Conservation (phyloP, 2,888 invertebrate species). For the Ethmia dodecea region DNA sequence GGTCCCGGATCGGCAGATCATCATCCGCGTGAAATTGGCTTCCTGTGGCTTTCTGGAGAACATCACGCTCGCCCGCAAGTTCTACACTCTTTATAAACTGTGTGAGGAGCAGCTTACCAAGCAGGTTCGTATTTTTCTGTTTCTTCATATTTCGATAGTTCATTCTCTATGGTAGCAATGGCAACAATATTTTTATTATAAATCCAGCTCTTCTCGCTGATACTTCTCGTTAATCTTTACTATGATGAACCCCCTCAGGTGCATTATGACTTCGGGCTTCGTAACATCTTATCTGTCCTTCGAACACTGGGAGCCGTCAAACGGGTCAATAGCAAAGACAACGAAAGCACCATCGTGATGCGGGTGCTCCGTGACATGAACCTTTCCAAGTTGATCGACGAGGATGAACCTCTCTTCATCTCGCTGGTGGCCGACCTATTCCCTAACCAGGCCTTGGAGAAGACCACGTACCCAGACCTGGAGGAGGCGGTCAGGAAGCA, state of each 20-base stretch:
- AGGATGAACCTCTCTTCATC: conserved; percentile 98
- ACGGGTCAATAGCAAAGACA: conserved; percentile 92
- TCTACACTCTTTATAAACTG: conserved; percentile 96
- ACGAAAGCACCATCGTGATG: conserved; percentile 98
- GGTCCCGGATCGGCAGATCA: conserved; percentile 98
- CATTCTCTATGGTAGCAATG: too few species aligned
- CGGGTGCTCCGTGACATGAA: conserved; percentile 97
- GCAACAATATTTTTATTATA: too few species aligned
- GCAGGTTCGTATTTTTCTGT: conserved; percentile 83
- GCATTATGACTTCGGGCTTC: conserved; percentile 97
- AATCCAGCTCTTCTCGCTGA: too few species aligned
- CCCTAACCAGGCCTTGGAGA: conserved; percentile 95
- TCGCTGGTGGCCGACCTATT: conserved; percentile 97
- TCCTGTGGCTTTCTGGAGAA: conserved; percentile 98
- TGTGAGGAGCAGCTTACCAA: conserved; percentile 98
- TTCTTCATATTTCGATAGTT: too few species aligned
- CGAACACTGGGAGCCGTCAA: conserved; percentile 95
- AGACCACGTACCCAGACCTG: conserved; percentile 91
- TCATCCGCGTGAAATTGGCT: conserved; percentile 96
- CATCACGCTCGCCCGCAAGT: conserved; percentile 95
- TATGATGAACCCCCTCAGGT: conserved; percentile 82
- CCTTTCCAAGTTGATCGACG: conserved; percentile 96
- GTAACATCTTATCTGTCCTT: conserved; percentile 96
- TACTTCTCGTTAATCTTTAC: too few species aligned
- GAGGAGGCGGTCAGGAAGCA: conserved; percentile 92